Conservation (phyloP, 2,797 vertebrate genomes). For the Spondyliosoma cantharus region DNA sequence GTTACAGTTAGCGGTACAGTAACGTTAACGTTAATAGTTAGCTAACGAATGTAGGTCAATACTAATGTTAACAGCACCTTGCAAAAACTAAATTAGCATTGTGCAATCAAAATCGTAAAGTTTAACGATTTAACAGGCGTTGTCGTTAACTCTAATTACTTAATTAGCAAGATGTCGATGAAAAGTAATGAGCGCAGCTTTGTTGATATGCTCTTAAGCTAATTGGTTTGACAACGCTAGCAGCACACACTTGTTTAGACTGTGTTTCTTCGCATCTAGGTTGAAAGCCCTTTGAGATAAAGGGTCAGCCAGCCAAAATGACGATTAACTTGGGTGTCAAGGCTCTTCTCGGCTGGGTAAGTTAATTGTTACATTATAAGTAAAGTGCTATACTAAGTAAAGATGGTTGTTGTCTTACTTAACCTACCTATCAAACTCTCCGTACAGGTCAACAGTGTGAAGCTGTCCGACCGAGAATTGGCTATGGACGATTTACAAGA, state of each 20-base stretch:
- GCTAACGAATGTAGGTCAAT: background rate
- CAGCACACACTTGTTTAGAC: background rate
- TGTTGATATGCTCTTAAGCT: background rate
- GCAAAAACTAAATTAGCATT: background rate
- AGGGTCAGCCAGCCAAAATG: slow-evolving; percentile 59
- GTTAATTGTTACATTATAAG: background rate
- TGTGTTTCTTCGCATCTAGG: slow-evolving; percentile 23
- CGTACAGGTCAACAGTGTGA: slow-evolving; percentile 87
- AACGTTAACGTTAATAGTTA: too few relatives aligned
- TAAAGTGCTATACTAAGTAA: background rate
- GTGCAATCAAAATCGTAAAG: too few relatives aligned
- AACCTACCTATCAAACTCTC: background rate
- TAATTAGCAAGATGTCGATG: background rate
- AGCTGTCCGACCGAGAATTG: slow-evolving; percentile 74
- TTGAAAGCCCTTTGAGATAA: slow-evolving; percentile 47
- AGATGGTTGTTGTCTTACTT: background rate
- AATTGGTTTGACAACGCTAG: background rate
- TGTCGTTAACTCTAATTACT: background rate
- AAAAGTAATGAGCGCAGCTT: background rate
- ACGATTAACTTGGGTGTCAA: slow-evolving; percentile 63
- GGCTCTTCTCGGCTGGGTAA: slow-evolving; percentile 78
- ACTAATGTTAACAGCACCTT: background rate
- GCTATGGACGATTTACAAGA: slow-evolving; percentile 85
- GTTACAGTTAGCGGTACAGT: background rate
- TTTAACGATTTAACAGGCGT: too few relatives aligned